Evolutionary conservation across 2,113 vertebrate genomes (phyloP), one percentile per base, ranked within the genome.

Genomic region (Heterotis niloticus): DNA sequence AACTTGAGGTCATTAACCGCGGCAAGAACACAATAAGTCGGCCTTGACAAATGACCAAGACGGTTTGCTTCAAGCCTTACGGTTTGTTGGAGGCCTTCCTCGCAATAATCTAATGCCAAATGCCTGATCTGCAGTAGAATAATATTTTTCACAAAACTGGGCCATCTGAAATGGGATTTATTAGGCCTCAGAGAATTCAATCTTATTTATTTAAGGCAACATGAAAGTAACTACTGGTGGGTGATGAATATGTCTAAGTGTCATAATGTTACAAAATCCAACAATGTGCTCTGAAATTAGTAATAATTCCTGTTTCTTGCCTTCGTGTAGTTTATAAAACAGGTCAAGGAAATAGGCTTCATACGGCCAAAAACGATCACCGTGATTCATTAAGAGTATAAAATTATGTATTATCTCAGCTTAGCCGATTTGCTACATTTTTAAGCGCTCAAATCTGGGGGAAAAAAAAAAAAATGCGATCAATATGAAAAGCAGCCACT

Each of bases 51-150:
- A 89, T 92, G 89, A 90, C 89, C 89, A 85, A 80, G 88, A 89
- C 88, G 87, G 88, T 92, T 92, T 92, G 90, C 90, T 92, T 92
- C 91, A 92, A 91, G 86, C 86, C 62, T 82, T 82, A 88, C 88
- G 87, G 88, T 90, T 91, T 90, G 88, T 91, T 91, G 86, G 86
- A 83, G 89, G 89, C 85, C 83, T 83, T 87, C 83, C 85, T 90
- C 87, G 86, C 87, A 89, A 89, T 91, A 92, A 91, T 92, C 90
- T 92, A 92, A 92, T 92, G 90, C 89, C 90, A 92, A 90, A 86
- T 90, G 90, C 92, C 91, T 87, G 82, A 79, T 86, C 87, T 14
- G 14, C 5, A 87, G 90, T 44, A 88, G 91, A 91, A 91, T 88
- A 92, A 92, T 89, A 92, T 86, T 88, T 86, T 86, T 88, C 84